Evolutionary conservation across 2,797 vertebrate genomes (phyloP).

Genomic region (Falco naumanni): DNA sequence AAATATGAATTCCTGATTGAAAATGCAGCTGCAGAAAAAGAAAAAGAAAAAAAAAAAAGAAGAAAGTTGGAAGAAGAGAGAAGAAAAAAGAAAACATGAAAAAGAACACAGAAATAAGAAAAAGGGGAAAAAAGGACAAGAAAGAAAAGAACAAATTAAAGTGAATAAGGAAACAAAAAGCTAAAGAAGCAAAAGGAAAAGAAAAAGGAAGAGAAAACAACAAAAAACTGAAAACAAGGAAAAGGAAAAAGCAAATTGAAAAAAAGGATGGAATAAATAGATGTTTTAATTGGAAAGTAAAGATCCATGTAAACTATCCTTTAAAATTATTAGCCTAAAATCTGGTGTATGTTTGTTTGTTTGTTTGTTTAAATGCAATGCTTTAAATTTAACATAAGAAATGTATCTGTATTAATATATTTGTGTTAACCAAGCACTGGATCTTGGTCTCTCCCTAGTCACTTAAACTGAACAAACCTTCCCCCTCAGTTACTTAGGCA

Average conservation of each 20-base stretch:
- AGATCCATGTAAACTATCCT: background rate
- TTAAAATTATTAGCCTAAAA: background rate
- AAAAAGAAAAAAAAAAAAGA: too few species aligned
- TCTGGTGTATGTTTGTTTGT: too few species aligned
- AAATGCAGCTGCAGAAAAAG: background rate
- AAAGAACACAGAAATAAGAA: too few species aligned
- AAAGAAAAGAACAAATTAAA: background rate
- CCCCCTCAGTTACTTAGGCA: background rate
- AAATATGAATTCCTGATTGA: background rate
- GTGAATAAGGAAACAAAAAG: background rate
- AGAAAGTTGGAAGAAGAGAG: background rate
- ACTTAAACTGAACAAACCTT: background rate
- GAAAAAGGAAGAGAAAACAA: background rate
- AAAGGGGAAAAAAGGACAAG: too few species aligned
- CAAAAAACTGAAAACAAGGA: background rate
- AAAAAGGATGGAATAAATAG: background rate
- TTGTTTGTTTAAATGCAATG: background rate
- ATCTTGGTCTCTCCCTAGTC: background rate
- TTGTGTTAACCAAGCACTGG: background rate
- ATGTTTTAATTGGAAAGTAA: background rate
- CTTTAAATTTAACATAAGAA: background rate
- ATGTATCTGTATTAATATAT: accelerated
- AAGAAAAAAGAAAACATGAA: background rate
- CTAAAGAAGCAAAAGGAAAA: background rate
- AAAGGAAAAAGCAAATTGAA: background rate